Percentiles rank a stretch among this genome's conserved stretches.
phyloP scores from a whole-genome alignment of 2,113 vertebrate genomes.

The Mystacornis crossleyi region DNA sequence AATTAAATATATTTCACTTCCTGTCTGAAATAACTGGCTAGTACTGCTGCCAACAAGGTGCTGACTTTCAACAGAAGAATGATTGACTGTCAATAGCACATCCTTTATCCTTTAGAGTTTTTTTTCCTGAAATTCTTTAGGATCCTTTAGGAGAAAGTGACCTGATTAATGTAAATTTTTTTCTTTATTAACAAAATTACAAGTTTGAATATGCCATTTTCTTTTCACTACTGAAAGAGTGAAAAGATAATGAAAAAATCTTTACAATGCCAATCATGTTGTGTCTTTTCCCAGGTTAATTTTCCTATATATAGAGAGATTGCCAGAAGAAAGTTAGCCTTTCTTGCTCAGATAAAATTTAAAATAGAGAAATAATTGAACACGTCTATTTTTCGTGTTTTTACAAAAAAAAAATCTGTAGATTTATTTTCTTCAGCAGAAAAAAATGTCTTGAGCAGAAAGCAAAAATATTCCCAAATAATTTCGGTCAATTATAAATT shows the following conservation, averaged over 20 bases:
- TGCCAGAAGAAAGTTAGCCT: not conserved
- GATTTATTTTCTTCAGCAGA: not conserved
- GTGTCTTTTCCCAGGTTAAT: not conserved
- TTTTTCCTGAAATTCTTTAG: not conserved
- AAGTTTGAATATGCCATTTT: not conserved
- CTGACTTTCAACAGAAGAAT: not conserved
- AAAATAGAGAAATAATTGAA: not conserved
- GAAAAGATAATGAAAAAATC: not conserved
- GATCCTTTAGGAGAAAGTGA: not conserved
- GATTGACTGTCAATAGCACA: not conserved
- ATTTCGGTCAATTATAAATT: not conserved
- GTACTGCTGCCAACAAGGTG: not conserved
- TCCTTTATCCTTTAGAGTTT: not conserved
- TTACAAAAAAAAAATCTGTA: not conserved
- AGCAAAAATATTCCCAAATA: not conserved
- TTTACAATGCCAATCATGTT: not conserved
- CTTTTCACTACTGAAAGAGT: not conserved
- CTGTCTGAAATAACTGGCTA: conserved; percentile 21
- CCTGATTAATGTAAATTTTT: not conserved
- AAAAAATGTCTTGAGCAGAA: not conserved
- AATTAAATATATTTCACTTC: not conserved
- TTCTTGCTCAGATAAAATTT: not conserved
- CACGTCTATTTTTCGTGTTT: not conserved
- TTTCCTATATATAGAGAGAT: not conserved
- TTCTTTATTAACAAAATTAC: not conserved